Evolutionary conservation across 2,797 vertebrate species (phyloP).

Genomic region (Lithobates sylvaticus): DNA sequence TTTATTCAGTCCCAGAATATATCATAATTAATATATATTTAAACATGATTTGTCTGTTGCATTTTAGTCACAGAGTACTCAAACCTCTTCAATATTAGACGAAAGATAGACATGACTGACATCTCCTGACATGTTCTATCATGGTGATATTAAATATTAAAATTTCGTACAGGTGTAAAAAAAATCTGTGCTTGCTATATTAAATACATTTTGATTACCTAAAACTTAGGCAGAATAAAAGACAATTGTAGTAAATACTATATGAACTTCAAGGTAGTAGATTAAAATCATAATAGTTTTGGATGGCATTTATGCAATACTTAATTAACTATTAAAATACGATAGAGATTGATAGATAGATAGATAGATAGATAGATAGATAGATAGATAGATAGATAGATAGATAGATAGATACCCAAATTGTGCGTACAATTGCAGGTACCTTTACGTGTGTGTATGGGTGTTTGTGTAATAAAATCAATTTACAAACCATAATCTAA

Average conservation of each 20-base stretch:
- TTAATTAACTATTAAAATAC: too few species aligned
- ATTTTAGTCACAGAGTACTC: neutral
- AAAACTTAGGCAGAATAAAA: neutral
- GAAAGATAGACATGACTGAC: neutral
- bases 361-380: too few species aligned
- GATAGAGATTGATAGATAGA: too few species aligned
- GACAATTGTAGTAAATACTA: too few species aligned
- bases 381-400: too few species aligned
- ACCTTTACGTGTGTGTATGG: too few species aligned
- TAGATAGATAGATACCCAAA: too few species aligned
- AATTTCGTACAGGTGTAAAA: neutral
- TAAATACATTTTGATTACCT: neutral
- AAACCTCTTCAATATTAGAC: neutral
- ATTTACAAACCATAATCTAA: neutral
- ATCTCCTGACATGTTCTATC: slow-evolving; percentile 1
- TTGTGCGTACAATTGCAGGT: too few species aligned
- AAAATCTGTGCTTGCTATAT: neutral
- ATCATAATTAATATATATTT: neutral
- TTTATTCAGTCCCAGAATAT: neutral
- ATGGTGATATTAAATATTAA: neutral
- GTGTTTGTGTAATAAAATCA: neutral
- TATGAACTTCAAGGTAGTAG: neutral
- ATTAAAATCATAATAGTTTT: neutral
- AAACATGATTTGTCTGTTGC: neutral
- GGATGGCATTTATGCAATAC: too few species aligned